A percentile compares a stretch with the other conserved stretches of the same genome.
phyloP scores from a whole-genome alignment of 2,113 vertebrate species.

The Callospermophilus lateralis region DNA sequence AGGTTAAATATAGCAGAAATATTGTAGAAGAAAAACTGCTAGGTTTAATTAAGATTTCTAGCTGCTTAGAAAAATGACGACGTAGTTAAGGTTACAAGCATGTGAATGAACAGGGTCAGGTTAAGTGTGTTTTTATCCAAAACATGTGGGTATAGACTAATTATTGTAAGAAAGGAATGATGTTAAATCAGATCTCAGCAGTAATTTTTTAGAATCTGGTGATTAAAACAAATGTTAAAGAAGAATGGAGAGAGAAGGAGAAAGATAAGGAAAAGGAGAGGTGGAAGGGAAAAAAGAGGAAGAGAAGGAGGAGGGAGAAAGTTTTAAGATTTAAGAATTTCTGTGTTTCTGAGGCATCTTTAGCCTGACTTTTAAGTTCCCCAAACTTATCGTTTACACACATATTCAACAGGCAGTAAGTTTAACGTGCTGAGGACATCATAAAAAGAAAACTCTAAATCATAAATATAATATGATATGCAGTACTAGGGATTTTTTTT shows the following conservation, averaged over 20 bases:
- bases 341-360: background rate
- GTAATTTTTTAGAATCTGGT: conserved; percentile 14
- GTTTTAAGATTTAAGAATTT: conserved; percentile 14
- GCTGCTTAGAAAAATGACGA: conserved; percentile 8
- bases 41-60: background rate
- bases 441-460: background rate
- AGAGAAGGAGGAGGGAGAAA: background rate
- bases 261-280: too few relatives aligned
- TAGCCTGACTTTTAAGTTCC: conserved; percentile 19
- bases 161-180: background rate
- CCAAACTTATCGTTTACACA: background rate
- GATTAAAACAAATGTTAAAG: background rate
- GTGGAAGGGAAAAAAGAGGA: too few relatives aligned
- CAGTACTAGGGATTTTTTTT: background rate
- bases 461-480: background rate
- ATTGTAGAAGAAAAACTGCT: background rate
- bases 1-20: background rate
- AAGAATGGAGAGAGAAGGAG: background rate
- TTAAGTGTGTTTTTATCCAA: background rate
- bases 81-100: background rate
- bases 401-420: background rate
- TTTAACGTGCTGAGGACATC: conserved; percentile 35
- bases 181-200: background rate
- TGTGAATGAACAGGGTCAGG: background rate
- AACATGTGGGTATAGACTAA: conserved; percentile 5